phyloP scores from a whole-genome alignment of 2,888 invertebrate genomes.

The Himalopsyche kuldschensis region DNA sequence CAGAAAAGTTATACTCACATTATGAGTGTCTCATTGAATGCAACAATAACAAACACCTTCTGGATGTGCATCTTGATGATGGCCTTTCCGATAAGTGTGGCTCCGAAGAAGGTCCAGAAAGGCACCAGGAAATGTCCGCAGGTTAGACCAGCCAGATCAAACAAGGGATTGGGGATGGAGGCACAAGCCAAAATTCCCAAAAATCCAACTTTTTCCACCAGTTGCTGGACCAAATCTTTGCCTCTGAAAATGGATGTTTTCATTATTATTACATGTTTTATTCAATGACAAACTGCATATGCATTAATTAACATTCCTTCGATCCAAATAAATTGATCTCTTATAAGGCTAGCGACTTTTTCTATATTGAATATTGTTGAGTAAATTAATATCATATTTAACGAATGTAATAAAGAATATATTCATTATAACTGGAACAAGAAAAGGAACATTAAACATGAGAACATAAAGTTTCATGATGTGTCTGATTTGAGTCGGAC shows the following conservation, averaged over 20 bases:
- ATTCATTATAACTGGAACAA: too few species aligned
- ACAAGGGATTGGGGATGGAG: constrained; percentile 97
- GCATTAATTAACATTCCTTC: too few species aligned
- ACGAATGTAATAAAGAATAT: too few species aligned
- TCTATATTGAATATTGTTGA: too few species aligned
- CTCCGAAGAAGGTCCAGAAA: constrained; percentile 99
- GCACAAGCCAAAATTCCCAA: constrained; percentile 95
- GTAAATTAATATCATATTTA: too few species aligned
- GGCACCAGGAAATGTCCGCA: constrained; percentile 99
- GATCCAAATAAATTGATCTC: too few species aligned
- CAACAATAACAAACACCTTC: constrained; percentile 94
- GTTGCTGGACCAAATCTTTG: constrained; percentile 82
- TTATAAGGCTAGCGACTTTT: too few species aligned
- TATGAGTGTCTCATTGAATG: constrained; percentile 92
- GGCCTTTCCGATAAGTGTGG: constrained; percentile 96
- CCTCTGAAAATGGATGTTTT: constrained; percentile 54
- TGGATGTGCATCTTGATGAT: constrained; percentile 98
- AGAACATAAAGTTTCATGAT: too few species aligned
- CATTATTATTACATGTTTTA: too few species aligned
- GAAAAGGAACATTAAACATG: too few species aligned
- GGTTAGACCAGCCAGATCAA: constrained; percentile 97
- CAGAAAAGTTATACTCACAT: constrained; percentile 62
- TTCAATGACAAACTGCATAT: too few species aligned
- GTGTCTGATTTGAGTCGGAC: too few species aligned
- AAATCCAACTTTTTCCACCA: constrained; percentile 94